phyloP scores from a whole-genome alignment of 2,888 invertebrate species.

The Electrophaes corylata region DNA sequence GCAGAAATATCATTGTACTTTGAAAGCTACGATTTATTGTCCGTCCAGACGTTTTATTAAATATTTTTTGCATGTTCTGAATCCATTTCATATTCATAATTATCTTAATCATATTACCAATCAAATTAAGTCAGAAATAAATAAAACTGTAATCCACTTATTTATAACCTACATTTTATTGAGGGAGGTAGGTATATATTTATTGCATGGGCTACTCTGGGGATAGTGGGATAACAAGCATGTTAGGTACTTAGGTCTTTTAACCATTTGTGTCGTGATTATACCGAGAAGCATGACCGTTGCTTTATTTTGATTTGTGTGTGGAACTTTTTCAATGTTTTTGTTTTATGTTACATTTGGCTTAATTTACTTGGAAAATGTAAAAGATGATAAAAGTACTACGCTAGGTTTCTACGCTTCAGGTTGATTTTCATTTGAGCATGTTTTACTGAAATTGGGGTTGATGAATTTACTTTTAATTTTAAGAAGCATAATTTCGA shows the following conservation, averaged over 20 bases:
- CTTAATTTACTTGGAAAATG: background rate
- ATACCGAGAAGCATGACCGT: conserved; percentile 2
- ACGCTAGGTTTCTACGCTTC: too few species aligned
- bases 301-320: conserved; percentile 10
- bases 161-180: background rate
- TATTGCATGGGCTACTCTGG: conserved; percentile 16
- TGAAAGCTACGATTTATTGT: conserved; percentile 7
- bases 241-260: conserved; percentile 19
- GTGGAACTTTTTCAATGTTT: background rate
- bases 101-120: background rate
- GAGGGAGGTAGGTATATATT: conserved; percentile 7
- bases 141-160: too few species aligned
- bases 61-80: conserved; percentile 17
- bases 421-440: too few species aligned
- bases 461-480: too few species aligned
- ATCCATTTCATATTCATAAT: background rate
- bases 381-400: background rate
- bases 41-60: conserved; percentile 8
- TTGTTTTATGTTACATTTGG: background rate
- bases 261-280: background rate
- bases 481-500: too few species aligned
- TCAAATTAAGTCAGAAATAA: background rate
- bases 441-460: too few species aligned
- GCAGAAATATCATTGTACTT: conserved; percentile 11
- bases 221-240: conserved; percentile 8